Evolutionary conservation across 2,888 invertebrate species (phyloP).

Genomic region (Parnassius orleans): DNA sequence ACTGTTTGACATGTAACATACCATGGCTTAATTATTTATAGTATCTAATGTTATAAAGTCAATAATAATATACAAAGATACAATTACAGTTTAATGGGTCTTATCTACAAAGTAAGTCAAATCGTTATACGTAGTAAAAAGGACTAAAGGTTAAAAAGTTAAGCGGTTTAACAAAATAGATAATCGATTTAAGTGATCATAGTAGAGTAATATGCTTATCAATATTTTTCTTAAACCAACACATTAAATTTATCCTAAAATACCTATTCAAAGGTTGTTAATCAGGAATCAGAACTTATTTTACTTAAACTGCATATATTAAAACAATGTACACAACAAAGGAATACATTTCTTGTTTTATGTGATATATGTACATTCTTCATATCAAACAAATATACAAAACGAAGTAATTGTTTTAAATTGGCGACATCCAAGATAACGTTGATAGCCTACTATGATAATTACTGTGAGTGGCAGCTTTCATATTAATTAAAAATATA

Average conservation of each 20-base stretch:
- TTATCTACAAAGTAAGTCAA: conserved; percentile 14
- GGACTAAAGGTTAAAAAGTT: too few relatives aligned
- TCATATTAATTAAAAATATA: conserved; percentile 33
- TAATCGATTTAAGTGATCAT: too few relatives aligned
- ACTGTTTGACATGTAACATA: conserved; percentile 1
- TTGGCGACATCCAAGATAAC: conserved; percentile 4
- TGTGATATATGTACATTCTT: too few relatives aligned
- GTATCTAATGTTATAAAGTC: conserved; percentile 5
- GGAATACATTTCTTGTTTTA: too few relatives aligned
- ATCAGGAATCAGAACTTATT: too few relatives aligned
- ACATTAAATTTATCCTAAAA: too few relatives aligned
- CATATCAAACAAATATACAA: neutral
- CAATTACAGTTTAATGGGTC: conserved; percentile 11
- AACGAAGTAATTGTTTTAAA: conserved; percentile 8
- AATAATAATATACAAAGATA: conserved; percentile 8
- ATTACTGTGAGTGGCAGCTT: neutral
- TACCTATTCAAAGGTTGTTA: too few relatives aligned
- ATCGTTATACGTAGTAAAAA: neutral
- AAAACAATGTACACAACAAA: too few relatives aligned
- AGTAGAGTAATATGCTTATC: too few relatives aligned
- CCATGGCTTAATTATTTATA: conserved; percentile 1
- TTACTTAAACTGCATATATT: too few relatives aligned
- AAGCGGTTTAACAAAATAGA: too few relatives aligned
- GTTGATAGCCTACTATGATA: conserved; percentile 7
- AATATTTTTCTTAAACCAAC: too few relatives aligned